Evolutionary conservation across 2,113 vertebrate genomes (phyloP).

Genomic region (Glaucomys volans): DNA sequence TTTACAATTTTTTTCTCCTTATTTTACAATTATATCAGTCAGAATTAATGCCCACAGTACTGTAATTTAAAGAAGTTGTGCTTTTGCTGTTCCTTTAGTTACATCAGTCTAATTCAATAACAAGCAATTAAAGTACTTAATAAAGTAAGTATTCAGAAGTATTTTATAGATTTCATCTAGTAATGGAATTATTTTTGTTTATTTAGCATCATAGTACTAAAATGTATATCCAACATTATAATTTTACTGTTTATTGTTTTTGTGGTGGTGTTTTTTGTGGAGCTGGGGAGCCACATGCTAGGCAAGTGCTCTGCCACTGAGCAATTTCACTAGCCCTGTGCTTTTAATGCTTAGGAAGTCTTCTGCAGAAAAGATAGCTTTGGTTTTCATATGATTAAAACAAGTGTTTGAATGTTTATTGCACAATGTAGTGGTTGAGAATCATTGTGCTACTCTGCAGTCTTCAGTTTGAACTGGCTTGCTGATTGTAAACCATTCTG

Average conservation of each 20-base stretch:
- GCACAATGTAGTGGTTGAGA: not conserved
- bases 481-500: not conserved
- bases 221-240: not conserved
- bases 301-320: not conserved
- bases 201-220: not conserved
- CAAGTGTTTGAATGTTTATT: not conserved
- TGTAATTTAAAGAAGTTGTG: not conserved
- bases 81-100: not conserved
- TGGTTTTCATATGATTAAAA: not conserved
- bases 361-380: not conserved
- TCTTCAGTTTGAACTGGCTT: not conserved
- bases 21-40: not conserved
- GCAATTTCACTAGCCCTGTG: not conserved
- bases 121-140: not conserved
- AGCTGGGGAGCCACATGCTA: not conserved
- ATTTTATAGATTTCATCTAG: not conserved
- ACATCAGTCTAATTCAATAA: not conserved
- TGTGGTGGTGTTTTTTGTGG: not conserved
- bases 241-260: not conserved
- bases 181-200: not conserved
- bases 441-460: accelerated
- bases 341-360: not conserved
- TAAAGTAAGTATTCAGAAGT: not conserved
- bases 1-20: too few species aligned
- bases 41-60: not conserved